Evolutionary conservation across 1,140 invertebrate genomes (phyloP), one percentile per base, ranked within the genome.

Genomic region (Neodiprion lecontei): DNA sequence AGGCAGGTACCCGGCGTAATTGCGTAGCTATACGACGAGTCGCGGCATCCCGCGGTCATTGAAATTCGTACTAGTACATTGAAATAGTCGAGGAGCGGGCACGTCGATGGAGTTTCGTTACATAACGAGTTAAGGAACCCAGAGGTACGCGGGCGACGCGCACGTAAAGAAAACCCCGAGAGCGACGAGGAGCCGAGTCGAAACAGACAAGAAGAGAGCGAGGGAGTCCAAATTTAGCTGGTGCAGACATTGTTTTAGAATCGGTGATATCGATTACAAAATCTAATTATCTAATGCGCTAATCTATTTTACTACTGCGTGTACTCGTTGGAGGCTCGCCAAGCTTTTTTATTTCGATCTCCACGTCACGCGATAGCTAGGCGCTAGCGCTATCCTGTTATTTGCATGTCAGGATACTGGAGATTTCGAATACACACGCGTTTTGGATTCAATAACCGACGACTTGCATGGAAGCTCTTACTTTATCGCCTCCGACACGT

Each of bases 241-340:
- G 80, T 40, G 28, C 79, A 79, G 81, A 82, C 80, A 83, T 82
- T 84, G 82, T 82, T 47, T 83, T 83, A 76, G 83, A 85, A 83
- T 86, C 78, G 79, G 78, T 75, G 82, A 86, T 87, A 88, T 88
- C 86, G 83, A 86, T 88, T 86, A 86, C 85, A 84, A 87, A 86
- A 84, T 81, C 76, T 80, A 75, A 74, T 77, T 72, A 76, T 67
- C 70, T 23, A 11, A 10, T 67, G 23, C 21, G 48, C 23, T 23
- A 21, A 49, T 8, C 53, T 61, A 61, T 67, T 28, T 67, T 48
- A 23, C 69, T 74, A 40, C 28, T 40, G 5, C 28, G 28, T 40
- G 48, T 68, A 12, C 69, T 9, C 28, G 12, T 47, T 75, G 50
- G 72, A 28, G 14, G 21, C 14, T 67, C 75, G 73, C 23, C 72